Evolutionary conservation across 2,888 invertebrate species (phyloP), one percentile per base, ranked within the genome.

Genomic region (Hypomecis punctinalis): DNA sequence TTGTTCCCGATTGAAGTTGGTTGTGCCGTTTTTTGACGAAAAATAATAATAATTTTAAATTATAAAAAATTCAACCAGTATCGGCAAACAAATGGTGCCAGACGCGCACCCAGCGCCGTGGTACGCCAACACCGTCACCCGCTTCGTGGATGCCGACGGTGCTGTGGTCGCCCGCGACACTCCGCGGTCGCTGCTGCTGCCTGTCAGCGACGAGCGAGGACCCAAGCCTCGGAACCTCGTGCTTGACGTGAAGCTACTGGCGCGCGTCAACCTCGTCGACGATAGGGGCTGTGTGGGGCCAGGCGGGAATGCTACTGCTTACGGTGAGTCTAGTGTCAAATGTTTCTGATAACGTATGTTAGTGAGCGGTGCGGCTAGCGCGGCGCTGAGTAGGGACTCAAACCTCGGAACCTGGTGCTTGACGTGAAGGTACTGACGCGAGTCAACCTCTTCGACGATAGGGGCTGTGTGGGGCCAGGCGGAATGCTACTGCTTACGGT

Each of bases 31-130:
- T n/a, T n/a, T n/a, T n/a, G n/a, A n/a, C n/a, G n/a, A n/a, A n/a
- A n/a, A 23, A 3, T 23, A 2, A 23, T 23, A 23, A 2, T 23
- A 2, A 23, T 23, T 23, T 43, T 43, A 7, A 49, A 49, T 49
- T 0, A 11, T 37, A 8, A 11, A 7, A 48, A 64, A 61, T 68
- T 40, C 74, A 52, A 54, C 72, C 85, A 93, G 92, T 68, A 80
- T 93, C 23, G 86, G 86, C 10, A 89, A 90, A 66, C 90, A 91
- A 74, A 88, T 90, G 86, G 89, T 92, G 1, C 81, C 89, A 0
- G 83, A 90, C 66, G 85, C 85, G 0, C 86, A 90, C 57, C 88
- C 86, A 7, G 67, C 87, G 0, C 90, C 91, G 0, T 92, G 90
- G 91, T 91, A 82, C 66, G 82, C 86, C 0, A 84, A 87, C 75